Evolutionary conservation across 1,140 invertebrate genomes (phyloP).

Genomic region (Brachionus angularis): DNA sequence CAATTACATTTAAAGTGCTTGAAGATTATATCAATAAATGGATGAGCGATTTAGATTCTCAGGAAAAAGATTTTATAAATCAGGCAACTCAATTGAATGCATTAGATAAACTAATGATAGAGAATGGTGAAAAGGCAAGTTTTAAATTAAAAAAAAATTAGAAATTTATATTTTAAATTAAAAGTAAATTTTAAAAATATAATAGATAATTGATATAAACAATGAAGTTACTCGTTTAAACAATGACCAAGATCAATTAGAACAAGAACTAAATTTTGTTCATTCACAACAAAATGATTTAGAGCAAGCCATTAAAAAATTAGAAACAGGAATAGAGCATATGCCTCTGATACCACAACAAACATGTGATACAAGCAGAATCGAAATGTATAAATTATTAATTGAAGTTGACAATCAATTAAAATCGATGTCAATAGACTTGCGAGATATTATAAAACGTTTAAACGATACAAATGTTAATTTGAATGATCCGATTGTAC

Average conservation of each 20-base stretch:
- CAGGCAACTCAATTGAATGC: conserved; percentile 89
- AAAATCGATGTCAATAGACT: conserved; percentile 26
- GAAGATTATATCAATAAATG: conserved; percentile 93
- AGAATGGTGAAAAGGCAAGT: conserved; percentile 79
- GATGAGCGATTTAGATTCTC: conserved; percentile 84
- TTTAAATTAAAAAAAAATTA: conserved; percentile 7
- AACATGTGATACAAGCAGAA: conserved; percentile 37
- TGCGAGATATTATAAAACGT: conserved; percentile 28
- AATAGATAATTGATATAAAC: conserved; percentile 76
- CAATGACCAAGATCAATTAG: conserved; percentile 78
- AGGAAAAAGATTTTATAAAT: conserved; percentile 84
- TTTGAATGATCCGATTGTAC: conserved; percentile 34
- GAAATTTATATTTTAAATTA: not conserved
- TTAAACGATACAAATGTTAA: conserved; percentile 44
- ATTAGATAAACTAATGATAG: conserved; percentile 83
- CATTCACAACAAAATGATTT: conserved; percentile 84
- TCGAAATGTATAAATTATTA: conserved; percentile 43
- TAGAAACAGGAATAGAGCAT: conserved; percentile 70
- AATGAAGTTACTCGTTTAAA: conserved; percentile 78
- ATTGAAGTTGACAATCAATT: conserved; percentile 44
- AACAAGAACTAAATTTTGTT: conserved; percentile 90
- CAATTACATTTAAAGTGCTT: conserved; percentile 77
- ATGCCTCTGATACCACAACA: conserved; percentile 55
- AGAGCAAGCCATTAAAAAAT: conserved; percentile 74
- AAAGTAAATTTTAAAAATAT: conserved; percentile 41